Base-by-base conservation (phyloP, 1,140 invertebrate genomes). In the Leptopilina clavipes region DNA sequence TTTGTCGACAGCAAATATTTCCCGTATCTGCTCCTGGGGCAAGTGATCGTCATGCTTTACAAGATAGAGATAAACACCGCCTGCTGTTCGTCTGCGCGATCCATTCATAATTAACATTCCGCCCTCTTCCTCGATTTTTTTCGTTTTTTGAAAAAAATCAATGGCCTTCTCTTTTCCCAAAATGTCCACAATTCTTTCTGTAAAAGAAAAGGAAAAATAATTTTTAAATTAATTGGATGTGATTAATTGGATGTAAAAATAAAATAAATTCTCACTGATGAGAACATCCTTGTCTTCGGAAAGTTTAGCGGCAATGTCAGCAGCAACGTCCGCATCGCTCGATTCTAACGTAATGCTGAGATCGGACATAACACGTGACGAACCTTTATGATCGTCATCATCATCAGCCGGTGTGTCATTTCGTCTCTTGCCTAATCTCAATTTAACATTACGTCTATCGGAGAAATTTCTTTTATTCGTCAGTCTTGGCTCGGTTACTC, bases 31-130 rank as follows among this genome's bases (percentile, higher is more conserved):
- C 76, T 93, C 92, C 81, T 92, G 92, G 0, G 93, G 93, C 45
- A 96, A 91, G 76, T 93, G 91, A 70, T 93, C 90, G 83, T 96
- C 93, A 83, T 93, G 92, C 90, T 96, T 96, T 19, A 97, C 86
- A 14, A 97, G 89, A 86, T 94, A 95, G 10, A 97, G 91, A 87
- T 94, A 97, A 76, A 97, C 93, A 56, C 96, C 96, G 6, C 96
- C 96, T 0, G 96, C 93, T 19, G 96, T 97, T 84, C 96, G 92
- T 77, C 96, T 92, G 73, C 96, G 92, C 43, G 92, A 94, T 73
- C 95, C 94, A 92, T 96, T 96, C 95, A 94, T 93, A 74, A 96
- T 94, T 85, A 96, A 91, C 93, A 97, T 94, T 25, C 96, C 96
- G 54, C 96, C 96, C 84, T 93, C 92, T 76, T 93, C 93, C 91